Base-by-base conservation (phyloP, 2,888 invertebrate genomes). In the Spilarctia lutea region DNA sequence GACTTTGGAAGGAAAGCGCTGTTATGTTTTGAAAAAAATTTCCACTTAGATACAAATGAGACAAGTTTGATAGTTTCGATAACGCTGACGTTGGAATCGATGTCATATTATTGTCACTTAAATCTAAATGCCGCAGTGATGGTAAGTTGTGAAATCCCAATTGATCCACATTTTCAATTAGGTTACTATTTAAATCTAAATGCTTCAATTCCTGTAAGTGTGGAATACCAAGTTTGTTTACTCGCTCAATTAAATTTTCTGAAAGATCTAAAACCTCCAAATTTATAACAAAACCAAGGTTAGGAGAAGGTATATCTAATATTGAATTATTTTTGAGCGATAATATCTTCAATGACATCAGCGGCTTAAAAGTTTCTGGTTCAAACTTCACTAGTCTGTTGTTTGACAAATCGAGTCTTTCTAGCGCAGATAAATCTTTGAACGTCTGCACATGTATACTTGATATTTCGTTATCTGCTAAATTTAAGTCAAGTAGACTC, bases 21-120 rank as follows among this genome's bases (percentile, higher is more conserved):
- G 97, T 97, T 85, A 98, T 94, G 85, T 96, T 96, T 84, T 96
- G 96, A 86, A 98, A 97, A 85, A 97, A 97, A 94, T 98, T 98
- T 81, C 97, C 97, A 90, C 97, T 98, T 86, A 98, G 95, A 87
- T 97, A 97, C 84, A 98, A 96, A 90, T 97, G 97, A 78, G 97
- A 97, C 84, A 98, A 96, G 90, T 97, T 97, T 78, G 97, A 96
- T 89, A 98, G 94, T 94, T 97, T 97, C 52, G 98, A 97, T 79
- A 98, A 94, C 77, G 98, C 97, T 77, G 96, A 96, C 69, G 98
- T 98, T 81, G 98, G 98, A 83, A 99, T 96, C 68, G 96, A 95
- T 84, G 97, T 97, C 89, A 99, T 96, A 91, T 98, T 98, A 92
- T 99, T 99, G 90, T 98, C 97, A 81, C 98, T 97, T 80, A 98